Evolutionary conservation across 1,140 invertebrate genomes (phyloP).

Genomic region (Copidosoma floridanum): DNA sequence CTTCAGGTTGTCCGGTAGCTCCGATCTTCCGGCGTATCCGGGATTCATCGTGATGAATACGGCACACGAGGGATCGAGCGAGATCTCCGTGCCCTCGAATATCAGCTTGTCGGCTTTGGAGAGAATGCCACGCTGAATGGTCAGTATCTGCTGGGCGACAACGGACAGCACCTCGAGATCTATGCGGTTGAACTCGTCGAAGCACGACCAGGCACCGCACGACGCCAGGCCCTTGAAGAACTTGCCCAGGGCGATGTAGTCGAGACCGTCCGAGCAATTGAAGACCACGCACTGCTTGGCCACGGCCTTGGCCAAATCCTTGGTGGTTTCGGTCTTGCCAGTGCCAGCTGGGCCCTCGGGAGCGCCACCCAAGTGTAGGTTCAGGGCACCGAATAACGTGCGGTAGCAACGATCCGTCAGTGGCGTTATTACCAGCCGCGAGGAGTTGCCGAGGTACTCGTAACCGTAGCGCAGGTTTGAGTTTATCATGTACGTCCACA

Average conservation of each 20-base stretch:
- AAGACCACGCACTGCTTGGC: slow-evolving; percentile 97
- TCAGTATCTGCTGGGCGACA: slow-evolving; percentile 85
- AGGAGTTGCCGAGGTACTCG: slow-evolving; percentile 91
- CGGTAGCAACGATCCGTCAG: slow-evolving; percentile 91
- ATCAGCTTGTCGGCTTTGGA: slow-evolving; percentile 73
- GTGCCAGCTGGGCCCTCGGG: slow-evolving; percentile 94
- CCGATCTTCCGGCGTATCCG: slow-evolving; percentile 86
- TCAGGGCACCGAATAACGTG: slow-evolving; percentile 87
- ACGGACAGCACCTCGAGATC: slow-evolving; percentile 88
- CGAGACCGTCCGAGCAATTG: slow-evolving; percentile 92
- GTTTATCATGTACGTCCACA: slow-evolving; percentile 85
- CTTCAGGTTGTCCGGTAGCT: slow-evolving; percentile 91
- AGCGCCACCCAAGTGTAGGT: slow-evolving; percentile 82
- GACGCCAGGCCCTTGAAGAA: slow-evolving; percentile 96
- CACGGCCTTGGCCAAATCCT: slow-evolving; percentile 94
- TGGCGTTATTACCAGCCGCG: slow-evolving; percentile 85
- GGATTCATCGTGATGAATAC: slow-evolving; percentile 97
- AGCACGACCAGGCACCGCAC: slow-evolving; percentile 96
- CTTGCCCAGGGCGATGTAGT: slow-evolving; percentile 92
- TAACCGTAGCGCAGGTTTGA: slow-evolving; percentile 88
- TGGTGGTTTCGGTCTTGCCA: slow-evolving; percentile 95
- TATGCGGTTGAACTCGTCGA: slow-evolving; percentile 92
- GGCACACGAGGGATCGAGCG: slow-evolving; percentile 84
- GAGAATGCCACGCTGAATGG: slow-evolving; percentile 76
- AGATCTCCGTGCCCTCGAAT: slow-evolving; percentile 90